Evolutionary conservation across 2,888 invertebrate genomes (phyloP).

Genomic region (Papilio gigon): DNA sequence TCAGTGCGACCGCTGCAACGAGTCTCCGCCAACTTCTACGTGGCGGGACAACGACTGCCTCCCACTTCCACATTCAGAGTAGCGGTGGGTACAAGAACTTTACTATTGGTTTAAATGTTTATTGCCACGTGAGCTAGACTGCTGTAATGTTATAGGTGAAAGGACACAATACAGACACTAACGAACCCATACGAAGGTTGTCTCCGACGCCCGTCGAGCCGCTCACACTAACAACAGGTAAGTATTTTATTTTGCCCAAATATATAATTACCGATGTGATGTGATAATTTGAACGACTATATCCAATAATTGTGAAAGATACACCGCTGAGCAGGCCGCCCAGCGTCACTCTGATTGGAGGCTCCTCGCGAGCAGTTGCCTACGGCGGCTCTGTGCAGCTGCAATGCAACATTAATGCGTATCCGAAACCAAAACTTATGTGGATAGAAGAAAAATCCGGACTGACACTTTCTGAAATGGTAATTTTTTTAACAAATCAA

Average conservation of each 20-base stretch:
- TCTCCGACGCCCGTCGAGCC: slow-evolving; percentile 54
- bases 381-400: slow-evolving; percentile 52
- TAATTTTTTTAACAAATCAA: not conserved
- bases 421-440: slow-evolving; percentile 57
- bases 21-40: slow-evolving; percentile 53
- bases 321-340: slow-evolving; percentile 48
- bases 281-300: not conserved
- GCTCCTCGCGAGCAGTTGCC: slow-evolving; percentile 44
- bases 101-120: not conserved
- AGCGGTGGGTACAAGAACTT: slow-evolving; percentile 44
- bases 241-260: not conserved
- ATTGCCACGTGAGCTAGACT: not conserved
- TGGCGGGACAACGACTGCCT: slow-evolving; percentile 50
- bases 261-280: not conserved
- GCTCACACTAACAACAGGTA: slow-evolving; percentile 49
- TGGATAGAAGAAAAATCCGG: slow-evolving; percentile 55
- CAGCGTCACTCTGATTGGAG: slow-evolving; percentile 49
- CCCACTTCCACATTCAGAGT: slow-evolving; percentile 58
- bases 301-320: slow-evolving; percentile 44
- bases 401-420: slow-evolving; percentile 58
- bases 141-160: slow-evolving; percentile 49
- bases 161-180: slow-evolving; percentile 50
- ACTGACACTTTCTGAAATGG: slow-evolving; percentile 42
- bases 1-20: slow-evolving; percentile 49
- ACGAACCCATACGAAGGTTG: slow-evolving; percentile 49